phyloP scores from a whole-genome alignment of 2,888 invertebrate genomes.

The Ophion slaviceki region DNA sequence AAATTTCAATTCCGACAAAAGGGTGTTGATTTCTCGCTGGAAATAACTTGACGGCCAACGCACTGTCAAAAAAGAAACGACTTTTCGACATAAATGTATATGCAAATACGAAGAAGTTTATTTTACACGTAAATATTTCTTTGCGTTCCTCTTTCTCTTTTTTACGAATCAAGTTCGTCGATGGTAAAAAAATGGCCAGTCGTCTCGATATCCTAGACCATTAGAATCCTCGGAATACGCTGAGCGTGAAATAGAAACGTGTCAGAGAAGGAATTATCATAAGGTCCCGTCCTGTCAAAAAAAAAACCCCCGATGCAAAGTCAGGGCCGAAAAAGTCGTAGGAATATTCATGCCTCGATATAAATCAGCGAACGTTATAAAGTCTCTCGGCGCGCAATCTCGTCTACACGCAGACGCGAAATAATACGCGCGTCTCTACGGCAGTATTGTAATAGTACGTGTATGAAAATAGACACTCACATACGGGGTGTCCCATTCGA shows the following conservation, averaged over 20 bases:
- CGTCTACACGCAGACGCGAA: not conserved
- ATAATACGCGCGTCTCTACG: slow-evolving; percentile 3
- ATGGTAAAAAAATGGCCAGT: not conserved
- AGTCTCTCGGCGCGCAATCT: slow-evolving; percentile 6
- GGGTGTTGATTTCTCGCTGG: not conserved
- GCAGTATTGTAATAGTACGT: not conserved
- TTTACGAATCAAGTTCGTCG: not conserved
- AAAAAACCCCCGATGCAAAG: not conserved
- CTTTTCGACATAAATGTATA: slow-evolving; percentile 4
- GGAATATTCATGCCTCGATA: slow-evolving; percentile 51
- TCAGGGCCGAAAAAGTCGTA: slow-evolving; percentile 24
- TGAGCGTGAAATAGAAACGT: not conserved
- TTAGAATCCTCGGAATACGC: not conserved
- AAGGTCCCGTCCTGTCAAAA: slow-evolving; percentile 6
- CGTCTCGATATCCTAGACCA: not conserved
- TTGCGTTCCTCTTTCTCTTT: too few relatives aligned
- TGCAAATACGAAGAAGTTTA: slow-evolving; percentile 3
- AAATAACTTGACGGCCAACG: not conserved
- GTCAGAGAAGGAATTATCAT: slow-evolving; percentile 3
- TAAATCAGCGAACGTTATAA: slow-evolving; percentile 50
- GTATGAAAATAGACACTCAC: not conserved
- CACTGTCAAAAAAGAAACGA: not conserved
- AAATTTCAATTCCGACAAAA: not conserved
- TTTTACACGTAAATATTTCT: slow-evolving; percentile 12
- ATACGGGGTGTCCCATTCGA: not conserved